A percentile compares a stretch with the other conserved stretches of the same genome.
Evolutionary conservation across 2,113 vertebrate genomes (phyloP).

Genomic region (Petromus typicus): DNA sequence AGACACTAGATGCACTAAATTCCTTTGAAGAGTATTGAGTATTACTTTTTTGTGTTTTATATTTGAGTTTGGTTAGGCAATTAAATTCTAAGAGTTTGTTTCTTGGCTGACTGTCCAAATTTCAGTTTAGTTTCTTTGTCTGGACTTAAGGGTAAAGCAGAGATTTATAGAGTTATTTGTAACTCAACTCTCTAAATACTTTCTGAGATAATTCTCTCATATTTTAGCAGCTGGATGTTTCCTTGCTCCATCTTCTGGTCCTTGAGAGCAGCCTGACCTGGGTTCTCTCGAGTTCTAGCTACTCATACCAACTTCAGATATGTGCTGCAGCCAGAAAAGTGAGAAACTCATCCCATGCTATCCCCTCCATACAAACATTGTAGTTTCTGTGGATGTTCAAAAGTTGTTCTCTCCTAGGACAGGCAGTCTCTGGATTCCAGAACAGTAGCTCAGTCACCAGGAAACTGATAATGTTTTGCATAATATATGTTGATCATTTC

Average conservation of each 20-base stretch:
- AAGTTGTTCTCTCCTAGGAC: neutral
- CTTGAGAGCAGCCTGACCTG: neutral
- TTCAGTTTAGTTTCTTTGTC: neutral
- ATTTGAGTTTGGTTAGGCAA: conserved; percentile 16
- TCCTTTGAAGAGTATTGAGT: neutral
- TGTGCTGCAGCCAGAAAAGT: neutral
- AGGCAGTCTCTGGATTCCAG: neutral
- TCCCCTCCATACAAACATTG: neutral
- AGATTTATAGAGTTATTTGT: neutral
- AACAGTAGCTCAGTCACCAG: neutral
- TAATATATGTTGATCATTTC: neutral
- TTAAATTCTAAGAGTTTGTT: conserved; percentile 24
- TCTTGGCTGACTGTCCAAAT: neutral
- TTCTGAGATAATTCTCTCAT: conserved; percentile 14
- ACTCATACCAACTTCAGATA: neutral
- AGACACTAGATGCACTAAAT: neutral
- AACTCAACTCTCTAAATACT: neutral
- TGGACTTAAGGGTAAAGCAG: neutral
- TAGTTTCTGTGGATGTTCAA: neutral
- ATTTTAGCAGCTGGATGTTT: neutral
- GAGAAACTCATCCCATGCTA: neutral
- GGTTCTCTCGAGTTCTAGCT: neutral
- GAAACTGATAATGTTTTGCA: conserved; percentile 31
- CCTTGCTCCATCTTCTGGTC: neutral
- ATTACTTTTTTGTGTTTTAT: neutral